phyloP scores from a whole-genome alignment of 2,888 invertebrate species.

The Prenolepis imparis region DNA sequence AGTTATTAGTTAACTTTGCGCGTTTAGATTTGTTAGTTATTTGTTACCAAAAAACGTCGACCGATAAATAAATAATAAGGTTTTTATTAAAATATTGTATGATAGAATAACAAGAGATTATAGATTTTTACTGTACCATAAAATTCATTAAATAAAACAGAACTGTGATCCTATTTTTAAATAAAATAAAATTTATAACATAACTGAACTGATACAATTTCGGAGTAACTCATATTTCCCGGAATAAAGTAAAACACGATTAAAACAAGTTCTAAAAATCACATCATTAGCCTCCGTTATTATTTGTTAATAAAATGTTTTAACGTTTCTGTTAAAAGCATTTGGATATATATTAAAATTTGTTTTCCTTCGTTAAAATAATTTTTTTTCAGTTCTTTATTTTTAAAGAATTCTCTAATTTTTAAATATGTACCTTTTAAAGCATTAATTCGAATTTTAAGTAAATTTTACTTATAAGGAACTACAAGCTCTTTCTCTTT shows the following conservation, averaged over 20 bases:
- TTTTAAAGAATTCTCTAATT: background rate
- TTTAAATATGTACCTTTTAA: background rate
- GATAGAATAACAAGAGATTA: background rate
- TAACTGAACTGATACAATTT: constrained; percentile 15
- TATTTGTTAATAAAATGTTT: background rate
- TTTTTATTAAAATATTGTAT: background rate
- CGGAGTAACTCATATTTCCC: background rate
- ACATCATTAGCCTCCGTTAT: background rate
- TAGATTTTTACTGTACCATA: background rate
- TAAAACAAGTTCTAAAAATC: constrained; percentile 1
- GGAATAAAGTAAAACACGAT: background rate
- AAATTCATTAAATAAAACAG: background rate
- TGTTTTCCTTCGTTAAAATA: background rate
- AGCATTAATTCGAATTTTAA: background rate
- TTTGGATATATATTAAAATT: constrained; percentile 13
- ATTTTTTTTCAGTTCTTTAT: background rate
- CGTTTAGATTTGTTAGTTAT: background rate
- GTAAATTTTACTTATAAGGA: background rate
- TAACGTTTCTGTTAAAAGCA: background rate
- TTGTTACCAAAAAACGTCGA: background rate
- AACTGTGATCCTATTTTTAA: background rate
- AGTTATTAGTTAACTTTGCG: background rate
- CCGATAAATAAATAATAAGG: background rate
- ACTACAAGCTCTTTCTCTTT: background rate
- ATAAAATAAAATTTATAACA: background rate